Evolutionary conservation across 2,113 vertebrate genomes (phyloP).

Genomic region (Notarius quadriscutis): DNA sequence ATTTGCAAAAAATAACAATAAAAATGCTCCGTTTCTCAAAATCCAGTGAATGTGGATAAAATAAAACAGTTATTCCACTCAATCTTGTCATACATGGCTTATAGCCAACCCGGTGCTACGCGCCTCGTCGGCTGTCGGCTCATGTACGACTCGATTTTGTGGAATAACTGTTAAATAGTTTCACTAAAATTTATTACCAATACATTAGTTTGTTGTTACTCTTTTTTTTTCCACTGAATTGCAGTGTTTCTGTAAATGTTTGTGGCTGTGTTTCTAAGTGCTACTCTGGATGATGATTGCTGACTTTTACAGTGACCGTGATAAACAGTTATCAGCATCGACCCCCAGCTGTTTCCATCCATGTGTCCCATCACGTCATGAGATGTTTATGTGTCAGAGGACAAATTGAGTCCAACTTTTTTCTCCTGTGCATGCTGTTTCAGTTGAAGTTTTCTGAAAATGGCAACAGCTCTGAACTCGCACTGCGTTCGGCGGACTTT

Average conservation of each 20-base stretch:
- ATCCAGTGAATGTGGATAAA: too few species aligned
- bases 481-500: slow-evolving; percentile 29
- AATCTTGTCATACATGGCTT: too few species aligned
- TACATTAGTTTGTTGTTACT: neutral
- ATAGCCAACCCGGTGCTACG: too few species aligned
- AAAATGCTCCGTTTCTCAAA: too few species aligned
- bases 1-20: too few species aligned
- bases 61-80: too few species aligned
- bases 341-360: slow-evolving; percentile 5
- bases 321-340: neutral
- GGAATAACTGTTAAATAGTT: too few species aligned
- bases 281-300: neutral
- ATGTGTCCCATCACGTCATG: slow-evolving; percentile 8
- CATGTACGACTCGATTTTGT: too few species aligned
- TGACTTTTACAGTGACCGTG: neutral
- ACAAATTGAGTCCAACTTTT: neutral
- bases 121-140: too few species aligned
- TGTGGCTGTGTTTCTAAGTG: too few species aligned
- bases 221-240: neutral
- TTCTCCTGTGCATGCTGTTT: slow-evolving; percentile 11
- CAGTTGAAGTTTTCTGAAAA: slow-evolving; percentile 37
- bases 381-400: slow-evolving; percentile 6
- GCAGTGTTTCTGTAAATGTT: neutral
- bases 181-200: neutral
- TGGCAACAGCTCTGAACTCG: slow-evolving; percentile 36